Evolutionary conservation across 1,140 invertebrate genomes (phyloP).

Genomic region (Adelges cooleyi): DNA sequence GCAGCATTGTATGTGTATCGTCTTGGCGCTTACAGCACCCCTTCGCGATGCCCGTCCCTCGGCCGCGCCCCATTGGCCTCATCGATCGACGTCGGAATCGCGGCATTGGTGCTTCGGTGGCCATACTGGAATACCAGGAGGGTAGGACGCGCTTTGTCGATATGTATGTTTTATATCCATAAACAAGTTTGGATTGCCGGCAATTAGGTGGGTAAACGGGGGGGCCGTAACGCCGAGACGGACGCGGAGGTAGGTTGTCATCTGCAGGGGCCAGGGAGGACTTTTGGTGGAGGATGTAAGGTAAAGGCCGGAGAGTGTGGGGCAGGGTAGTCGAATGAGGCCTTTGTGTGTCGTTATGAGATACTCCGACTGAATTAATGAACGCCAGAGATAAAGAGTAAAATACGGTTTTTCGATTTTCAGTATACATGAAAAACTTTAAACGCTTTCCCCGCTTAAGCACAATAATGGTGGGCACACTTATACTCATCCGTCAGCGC

Average conservation of each 20-base stretch:
- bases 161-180: not conserved
- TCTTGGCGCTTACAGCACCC: not conserved
- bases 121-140: conserved; percentile 9
- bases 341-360: not conserved
- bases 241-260: too few species aligned
- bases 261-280: too few species aligned
- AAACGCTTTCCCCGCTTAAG: too few species aligned
- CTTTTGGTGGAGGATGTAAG: too few species aligned
- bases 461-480: too few species aligned
- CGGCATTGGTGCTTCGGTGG: conserved; percentile 2
- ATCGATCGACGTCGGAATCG: not conserved
- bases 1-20: not conserved
- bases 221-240: not conserved
- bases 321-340: not conserved
- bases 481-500: too few species aligned
- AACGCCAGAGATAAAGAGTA: not conserved
- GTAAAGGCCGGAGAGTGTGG: not conserved
- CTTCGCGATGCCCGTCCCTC: not conserved
- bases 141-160: not conserved
- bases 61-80: not conserved
- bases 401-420: not conserved
- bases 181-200: conserved; percentile 19
- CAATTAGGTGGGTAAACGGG: conserved; percentile 20
- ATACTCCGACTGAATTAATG: not conserved
- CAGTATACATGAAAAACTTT: too few species aligned